phyloP scores from a whole-genome alignment of 2,797 vertebrate species.

The Ctenopoma kingsleyae region DNA sequence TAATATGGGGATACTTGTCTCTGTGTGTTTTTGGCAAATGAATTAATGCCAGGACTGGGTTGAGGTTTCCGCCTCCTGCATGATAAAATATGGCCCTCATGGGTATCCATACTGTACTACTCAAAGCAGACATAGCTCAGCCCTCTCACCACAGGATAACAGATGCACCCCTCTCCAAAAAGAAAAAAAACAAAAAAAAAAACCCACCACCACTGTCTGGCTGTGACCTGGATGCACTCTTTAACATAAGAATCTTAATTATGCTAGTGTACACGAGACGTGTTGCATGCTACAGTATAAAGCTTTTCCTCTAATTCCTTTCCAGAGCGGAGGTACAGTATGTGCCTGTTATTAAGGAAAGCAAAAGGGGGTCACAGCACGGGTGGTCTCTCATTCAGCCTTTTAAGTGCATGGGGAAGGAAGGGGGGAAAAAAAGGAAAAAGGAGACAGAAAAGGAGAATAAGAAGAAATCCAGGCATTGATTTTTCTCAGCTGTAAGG shows the following conservation, averaged over 20 bases:
- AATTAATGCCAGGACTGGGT: conserved; percentile 72
- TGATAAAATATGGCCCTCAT: conserved; percentile 80
- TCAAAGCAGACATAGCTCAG: conserved; percentile 84
- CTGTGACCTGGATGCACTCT: conserved; percentile 59
- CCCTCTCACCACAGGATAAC: conserved; percentile 72
- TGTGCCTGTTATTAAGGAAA: conserved; percentile 70
- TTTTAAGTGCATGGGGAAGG: conserved; percentile 68
- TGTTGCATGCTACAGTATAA: conserved; percentile 14
- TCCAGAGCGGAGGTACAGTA: conserved; percentile 63
- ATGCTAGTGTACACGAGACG: conserved; percentile 28
- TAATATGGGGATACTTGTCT: conserved; percentile 34
- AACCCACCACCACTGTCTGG: conserved; percentile 28
- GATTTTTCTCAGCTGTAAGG: conserved; percentile 73
- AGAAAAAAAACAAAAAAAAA: conserved; percentile 5
- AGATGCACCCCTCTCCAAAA: conserved; percentile 46
- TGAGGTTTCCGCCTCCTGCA: conserved; percentile 76
- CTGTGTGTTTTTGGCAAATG: conserved; percentile 65
- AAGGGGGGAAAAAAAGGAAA: neutral
- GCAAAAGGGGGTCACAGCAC: conserved; percentile 51
- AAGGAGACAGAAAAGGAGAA: conserved; percentile 31
- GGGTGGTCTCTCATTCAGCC: conserved; percentile 74
- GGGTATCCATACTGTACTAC: conserved; percentile 81
- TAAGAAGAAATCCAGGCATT: conserved; percentile 54
- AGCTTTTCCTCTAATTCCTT: conserved; percentile 52
- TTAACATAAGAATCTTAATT: conserved; percentile 63